These are phyloP conservation scores for Rhinatrema bivittatum DNA, from an alignment of 2,797 vertebrate species.

Conservation along the genomic window DNA sequence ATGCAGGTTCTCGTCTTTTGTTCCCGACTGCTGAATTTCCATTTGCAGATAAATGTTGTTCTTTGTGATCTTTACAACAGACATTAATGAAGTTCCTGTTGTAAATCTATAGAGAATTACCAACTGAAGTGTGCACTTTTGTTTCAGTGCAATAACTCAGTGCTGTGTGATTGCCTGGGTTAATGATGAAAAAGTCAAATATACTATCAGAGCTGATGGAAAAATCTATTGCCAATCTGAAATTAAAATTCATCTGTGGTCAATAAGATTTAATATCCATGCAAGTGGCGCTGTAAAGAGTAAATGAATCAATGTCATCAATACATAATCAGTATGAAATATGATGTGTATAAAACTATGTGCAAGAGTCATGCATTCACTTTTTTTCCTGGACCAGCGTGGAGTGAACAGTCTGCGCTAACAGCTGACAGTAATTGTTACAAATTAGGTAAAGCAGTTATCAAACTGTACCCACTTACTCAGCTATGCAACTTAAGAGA, in stretches of 20 bases:
- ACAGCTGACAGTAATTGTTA: constrained; percentile 84
- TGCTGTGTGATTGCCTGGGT: constrained; percentile 70
- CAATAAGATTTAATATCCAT: constrained; percentile 89
- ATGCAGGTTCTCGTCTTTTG: constrained; percentile 11
- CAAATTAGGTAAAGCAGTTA: constrained; percentile 77
- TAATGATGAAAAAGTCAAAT: constrained; percentile 81
- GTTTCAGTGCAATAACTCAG: constrained; percentile 76
- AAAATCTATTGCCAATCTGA: constrained; percentile 90
- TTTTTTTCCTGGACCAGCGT: constrained; percentile 71
- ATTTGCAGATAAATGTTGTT: constrained; percentile 56
- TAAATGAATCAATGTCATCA: constrained; percentile 84
- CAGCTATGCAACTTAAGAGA: constrained; percentile 70
- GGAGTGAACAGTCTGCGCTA: constrained; percentile 70
- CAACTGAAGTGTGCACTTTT: constrained; percentile 72
- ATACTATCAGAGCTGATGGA: constrained; percentile 85
- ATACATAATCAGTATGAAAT: constrained; percentile 89
- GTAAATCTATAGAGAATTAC: constrained; percentile 76
- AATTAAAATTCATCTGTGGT: constrained; percentile 93
- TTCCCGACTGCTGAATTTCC: constrained; percentile 30
- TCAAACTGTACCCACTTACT: constrained; percentile 74
- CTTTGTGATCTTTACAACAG: constrained; percentile 53
- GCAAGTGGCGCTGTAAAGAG: constrained; percentile 77
- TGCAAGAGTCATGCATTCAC: constrained; percentile 69
- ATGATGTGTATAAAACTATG: constrained; percentile 77
- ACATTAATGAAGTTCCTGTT: constrained; percentile 74